Conservation (phyloP, 2,888 invertebrate genomes). For the Drosophila villosipedis region DNA sequence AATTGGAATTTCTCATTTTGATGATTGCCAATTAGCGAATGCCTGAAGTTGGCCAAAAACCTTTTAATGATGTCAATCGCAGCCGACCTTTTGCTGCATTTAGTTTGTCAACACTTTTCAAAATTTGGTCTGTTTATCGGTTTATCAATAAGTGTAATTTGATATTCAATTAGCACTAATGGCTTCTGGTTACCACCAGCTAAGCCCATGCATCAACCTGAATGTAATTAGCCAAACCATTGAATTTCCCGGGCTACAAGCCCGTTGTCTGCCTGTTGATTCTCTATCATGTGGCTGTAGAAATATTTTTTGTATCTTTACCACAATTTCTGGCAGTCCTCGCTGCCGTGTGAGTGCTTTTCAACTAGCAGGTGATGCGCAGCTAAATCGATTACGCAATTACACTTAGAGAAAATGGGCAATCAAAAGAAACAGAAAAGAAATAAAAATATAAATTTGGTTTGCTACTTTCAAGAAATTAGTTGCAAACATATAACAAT, state of each 20-base stretch:
- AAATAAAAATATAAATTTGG: neutral
- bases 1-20: conserved; percentile 6
- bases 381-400: conserved; percentile 76
- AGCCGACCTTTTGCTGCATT: neutral
- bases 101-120: conserved; percentile 34
- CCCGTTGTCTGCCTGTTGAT: conserved; percentile 41
- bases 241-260: neutral
- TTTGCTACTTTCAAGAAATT: neutral
- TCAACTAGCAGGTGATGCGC: conserved; percentile 61
- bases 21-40: conserved; percentile 46
- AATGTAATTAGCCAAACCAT: conserved; percentile 27
- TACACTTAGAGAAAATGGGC: conserved; percentile 7
- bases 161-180: conserved; percentile 77
- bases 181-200: conserved; percentile 47
- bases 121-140: conserved; percentile 11
- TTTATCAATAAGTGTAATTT: conserved; percentile 53
- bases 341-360: conserved; percentile 34
- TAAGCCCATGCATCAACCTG: conserved; percentile 7
- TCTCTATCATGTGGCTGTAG: conserved; percentile 5
- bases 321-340: conserved; percentile 22
- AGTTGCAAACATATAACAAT: neutral
- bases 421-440: neutral
- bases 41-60: conserved; percentile 23
- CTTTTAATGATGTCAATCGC: conserved; percentile 23
- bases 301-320: conserved; percentile 16